Evolutionary conservation across 2,888 invertebrate species (phyloP).

Genomic region (Cataglyphis rosenhaueri): DNA sequence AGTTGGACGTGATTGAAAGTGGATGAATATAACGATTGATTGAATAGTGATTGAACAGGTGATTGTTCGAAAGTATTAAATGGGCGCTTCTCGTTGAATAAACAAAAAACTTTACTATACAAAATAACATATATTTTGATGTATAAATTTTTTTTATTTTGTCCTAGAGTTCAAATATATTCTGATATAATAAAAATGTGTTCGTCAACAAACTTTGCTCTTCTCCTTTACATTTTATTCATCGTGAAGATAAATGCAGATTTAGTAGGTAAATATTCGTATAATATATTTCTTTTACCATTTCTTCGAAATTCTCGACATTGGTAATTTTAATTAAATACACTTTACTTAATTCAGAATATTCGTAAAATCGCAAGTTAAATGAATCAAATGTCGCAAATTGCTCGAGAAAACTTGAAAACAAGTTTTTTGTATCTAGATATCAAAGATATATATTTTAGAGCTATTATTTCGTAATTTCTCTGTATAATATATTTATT

Average conservation of each 20-base stretch:
- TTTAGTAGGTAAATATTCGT: constrained; percentile 11
- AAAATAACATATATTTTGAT: no score
- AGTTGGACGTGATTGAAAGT: not conserved
- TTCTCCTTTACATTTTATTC: not conserved
- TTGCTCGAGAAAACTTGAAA: not conserved
- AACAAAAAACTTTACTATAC: not conserved
- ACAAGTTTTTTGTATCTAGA: not conserved
- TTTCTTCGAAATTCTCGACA: not conserved
- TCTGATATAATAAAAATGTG: constrained; percentile 1
- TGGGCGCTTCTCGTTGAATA: not conserved
- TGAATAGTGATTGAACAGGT: not conserved
- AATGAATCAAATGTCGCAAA: not conserved
- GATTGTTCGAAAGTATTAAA: not conserved
- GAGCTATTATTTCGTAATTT: not conserved
- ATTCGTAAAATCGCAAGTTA: not conserved
- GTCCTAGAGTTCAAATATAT: not conserved
- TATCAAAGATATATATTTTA: not conserved
- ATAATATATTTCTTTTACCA: not conserved
- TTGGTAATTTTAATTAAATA: not conserved
- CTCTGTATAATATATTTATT: not conserved
- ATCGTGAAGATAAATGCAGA: not conserved
- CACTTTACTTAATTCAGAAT: not conserved
- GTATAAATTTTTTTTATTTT: not conserved
- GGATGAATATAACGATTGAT: not conserved
- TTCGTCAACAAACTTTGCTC: not conserved